These are phyloP conservation scores for Drosophila parthenogenetica DNA, from an alignment of 2,888 invertebrate species.

Conservation along the genomic window DNA sequence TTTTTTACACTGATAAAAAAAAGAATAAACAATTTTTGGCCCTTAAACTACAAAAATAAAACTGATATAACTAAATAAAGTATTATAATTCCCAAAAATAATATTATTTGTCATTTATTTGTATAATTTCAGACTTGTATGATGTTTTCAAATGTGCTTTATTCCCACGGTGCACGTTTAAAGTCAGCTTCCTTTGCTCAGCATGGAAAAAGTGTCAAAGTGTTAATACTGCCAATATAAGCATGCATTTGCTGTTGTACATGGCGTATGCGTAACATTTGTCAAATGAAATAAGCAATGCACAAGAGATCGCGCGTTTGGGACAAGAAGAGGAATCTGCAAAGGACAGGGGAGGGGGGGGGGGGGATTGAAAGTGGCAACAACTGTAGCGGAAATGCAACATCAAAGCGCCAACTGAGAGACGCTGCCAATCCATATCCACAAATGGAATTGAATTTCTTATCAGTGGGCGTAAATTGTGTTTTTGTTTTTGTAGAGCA, in stretches of 20 bases:
- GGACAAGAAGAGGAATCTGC: background rate
- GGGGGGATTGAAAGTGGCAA: background rate
- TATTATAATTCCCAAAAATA: too few species aligned
- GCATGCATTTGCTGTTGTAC: background rate
- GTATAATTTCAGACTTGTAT: background rate
- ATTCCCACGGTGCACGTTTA: background rate
- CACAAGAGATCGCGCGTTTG: background rate
- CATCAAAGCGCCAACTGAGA: slow-evolving; percentile 40
- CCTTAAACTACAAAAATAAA: too few species aligned
- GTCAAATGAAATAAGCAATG: slow-evolving; percentile 27
- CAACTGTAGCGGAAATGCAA: slow-evolving; percentile 28
- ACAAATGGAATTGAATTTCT: slow-evolving; percentile 72
- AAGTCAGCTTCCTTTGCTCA: background rate
- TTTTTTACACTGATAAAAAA: too few species aligned
- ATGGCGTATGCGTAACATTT: slow-evolving; percentile 39
- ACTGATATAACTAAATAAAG: too few species aligned
- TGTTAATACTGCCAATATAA: slow-evolving; percentile 1
- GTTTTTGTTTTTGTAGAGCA: slow-evolving; percentile 5
- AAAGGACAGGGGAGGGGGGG: background rate
- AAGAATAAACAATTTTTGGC: too few species aligned
- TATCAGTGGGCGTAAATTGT: slow-evolving; percentile 56
- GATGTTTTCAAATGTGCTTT: background rate
- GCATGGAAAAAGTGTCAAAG: slow-evolving; percentile 1
- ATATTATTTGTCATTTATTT: too few species aligned
- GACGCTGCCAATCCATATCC: slow-evolving; percentile 14